Evolutionary conservation across 1,140 invertebrate genomes (phyloP).

Genomic region (Drosophila santomea): DNA sequence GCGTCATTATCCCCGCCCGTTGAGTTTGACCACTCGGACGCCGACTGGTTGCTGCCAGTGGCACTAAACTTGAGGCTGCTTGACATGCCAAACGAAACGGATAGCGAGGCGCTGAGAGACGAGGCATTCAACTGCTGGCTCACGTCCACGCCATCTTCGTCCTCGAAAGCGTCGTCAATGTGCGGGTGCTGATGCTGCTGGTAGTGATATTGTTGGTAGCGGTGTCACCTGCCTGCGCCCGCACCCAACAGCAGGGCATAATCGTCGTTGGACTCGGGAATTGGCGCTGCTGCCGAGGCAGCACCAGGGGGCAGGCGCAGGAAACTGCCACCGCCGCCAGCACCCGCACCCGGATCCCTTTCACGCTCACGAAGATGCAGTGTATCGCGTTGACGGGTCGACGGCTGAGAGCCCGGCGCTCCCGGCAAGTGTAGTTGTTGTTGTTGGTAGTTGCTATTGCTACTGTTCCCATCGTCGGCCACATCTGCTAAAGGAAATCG

Average conservation of each 20-base stretch:
- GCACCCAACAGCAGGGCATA: constrained; percentile 74
- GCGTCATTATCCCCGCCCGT: constrained; percentile 68
- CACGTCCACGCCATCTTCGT: constrained; percentile 66
- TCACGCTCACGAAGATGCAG: constrained; percentile 65
- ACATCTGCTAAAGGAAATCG: constrained; percentile 79
- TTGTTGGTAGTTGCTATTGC: constrained; percentile 77
- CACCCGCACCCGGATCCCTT: constrained; percentile 34
- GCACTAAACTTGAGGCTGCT: constrained; percentile 78
- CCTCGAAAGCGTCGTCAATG: constrained; percentile 56
- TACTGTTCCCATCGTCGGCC: constrained; percentile 50
- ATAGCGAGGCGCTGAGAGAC: constrained; percentile 71
- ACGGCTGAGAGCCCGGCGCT: constrained; percentile 38
- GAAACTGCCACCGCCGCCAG: constrained; percentile 63
- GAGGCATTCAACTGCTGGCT: constrained; percentile 71
- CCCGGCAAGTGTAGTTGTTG: constrained; percentile 70
- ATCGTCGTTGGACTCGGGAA: constrained; percentile 78
- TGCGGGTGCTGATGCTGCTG: constrained; percentile 52
- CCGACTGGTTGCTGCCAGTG: constrained; percentile 69
- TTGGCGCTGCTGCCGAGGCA: constrained; percentile 64
- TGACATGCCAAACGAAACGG: constrained; percentile 75
- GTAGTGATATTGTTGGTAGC: constrained; percentile 69
- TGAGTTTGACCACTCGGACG: constrained; percentile 80
- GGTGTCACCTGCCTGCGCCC: constrained; percentile 78
- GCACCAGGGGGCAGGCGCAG: constrained; percentile 49
- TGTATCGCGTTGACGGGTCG: constrained; percentile 64